These are phyloP conservation scores for Columba guinea DNA, from an alignment of 2,797 vertebrate species.

Conservation along the genomic window DNA sequence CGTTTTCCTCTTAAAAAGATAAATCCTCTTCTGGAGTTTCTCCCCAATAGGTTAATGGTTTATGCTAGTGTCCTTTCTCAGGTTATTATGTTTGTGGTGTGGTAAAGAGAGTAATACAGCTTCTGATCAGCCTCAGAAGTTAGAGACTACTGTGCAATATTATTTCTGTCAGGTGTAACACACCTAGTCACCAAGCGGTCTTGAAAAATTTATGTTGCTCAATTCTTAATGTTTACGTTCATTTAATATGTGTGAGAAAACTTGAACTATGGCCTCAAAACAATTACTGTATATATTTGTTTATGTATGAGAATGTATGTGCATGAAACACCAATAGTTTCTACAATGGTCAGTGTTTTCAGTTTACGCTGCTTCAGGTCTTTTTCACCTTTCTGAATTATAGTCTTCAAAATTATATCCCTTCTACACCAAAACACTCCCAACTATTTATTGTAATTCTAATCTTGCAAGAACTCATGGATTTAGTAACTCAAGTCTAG, in stretches of 20 bases:
- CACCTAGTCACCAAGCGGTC: background rate
- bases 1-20: background rate
- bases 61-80: background rate
- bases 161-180: background rate
- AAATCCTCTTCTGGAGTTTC: background rate
- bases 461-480: background rate
- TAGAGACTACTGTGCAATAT: background rate
- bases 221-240: background rate
- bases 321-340: background rate
- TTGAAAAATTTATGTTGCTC: background rate
- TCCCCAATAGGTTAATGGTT: background rate
- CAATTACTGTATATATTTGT: background rate
- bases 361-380: background rate
- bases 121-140: background rate
- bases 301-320: background rate
- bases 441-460: background rate
- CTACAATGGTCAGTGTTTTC: background rate
- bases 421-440: background rate
- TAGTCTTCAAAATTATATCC: background rate
- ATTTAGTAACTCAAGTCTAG: background rate
- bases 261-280: background rate
- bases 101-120: background rate
- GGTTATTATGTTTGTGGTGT: background rate
- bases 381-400: background rate
- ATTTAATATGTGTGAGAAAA: background rate